A percentile compares a stretch with the other conserved stretches of the same genome.
These are phyloP conservation scores for Mactromeris polynyma DNA, from an alignment of 2,888 invertebrate species.

Conservation along the genomic window DNA sequence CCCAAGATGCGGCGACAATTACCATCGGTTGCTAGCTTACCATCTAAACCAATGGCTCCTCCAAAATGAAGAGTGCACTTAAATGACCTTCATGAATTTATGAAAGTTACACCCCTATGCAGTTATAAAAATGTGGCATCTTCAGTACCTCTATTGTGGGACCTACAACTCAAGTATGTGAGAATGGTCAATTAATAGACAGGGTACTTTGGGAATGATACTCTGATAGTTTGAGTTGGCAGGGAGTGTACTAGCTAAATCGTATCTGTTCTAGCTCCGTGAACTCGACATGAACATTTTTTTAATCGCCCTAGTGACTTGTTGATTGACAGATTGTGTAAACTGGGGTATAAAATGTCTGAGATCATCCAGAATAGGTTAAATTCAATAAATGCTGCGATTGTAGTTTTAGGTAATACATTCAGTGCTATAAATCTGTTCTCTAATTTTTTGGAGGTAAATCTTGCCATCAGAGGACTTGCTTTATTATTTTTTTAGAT, in stretches of 20 bases:
- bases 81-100: not conserved
- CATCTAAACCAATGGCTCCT: constrained; percentile 75
- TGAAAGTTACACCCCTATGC: not conserved
- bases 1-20: constrained; percentile 75
- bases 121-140: not conserved
- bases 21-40: constrained; percentile 76
- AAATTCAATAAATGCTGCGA: too few species aligned
- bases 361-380: too few species aligned
- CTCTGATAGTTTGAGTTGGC: not conserved
- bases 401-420: not conserved
- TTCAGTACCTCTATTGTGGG: not conserved
- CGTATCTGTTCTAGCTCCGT: not conserved
- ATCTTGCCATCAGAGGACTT: not conserved
- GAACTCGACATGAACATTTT: not conserved
- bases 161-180: not conserved
- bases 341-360: not conserved
- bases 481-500: too few species aligned
- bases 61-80: constrained; percentile 45
- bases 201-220: not conserved
- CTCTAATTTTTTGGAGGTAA: not conserved
- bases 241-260: not conserved
- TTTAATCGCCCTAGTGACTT: not conserved
- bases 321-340: not conserved
- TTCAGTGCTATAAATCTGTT: not conserved
- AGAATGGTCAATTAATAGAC: not conserved